A percentile compares a stretch with the other conserved stretches of the same genome.
These are phyloP conservation scores for Vanessa cardui DNA, from an alignment of 2,888 invertebrate genomes.

Conservation along the genomic window DNA sequence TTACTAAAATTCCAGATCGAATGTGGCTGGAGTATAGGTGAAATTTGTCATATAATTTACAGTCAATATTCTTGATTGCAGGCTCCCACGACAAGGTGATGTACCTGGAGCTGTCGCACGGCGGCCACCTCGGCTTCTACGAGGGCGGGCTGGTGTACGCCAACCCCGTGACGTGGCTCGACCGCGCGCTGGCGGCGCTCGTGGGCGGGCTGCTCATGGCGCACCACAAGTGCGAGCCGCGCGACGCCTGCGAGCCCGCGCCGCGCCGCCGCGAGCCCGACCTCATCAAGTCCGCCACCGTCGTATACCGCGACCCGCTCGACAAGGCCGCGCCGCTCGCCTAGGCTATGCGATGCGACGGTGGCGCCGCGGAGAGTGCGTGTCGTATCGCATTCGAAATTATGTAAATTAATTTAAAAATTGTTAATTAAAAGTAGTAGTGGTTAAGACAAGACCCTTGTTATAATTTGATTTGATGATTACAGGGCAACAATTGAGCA, in stretches of 20 bases:
- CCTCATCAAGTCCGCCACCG: slow-evolving; percentile 71
- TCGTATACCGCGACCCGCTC: slow-evolving; percentile 69
- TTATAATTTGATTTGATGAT: too few species aligned
- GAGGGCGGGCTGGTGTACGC: slow-evolving; percentile 95
- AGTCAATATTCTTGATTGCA: slow-evolving; percentile 57
- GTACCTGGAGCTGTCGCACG: slow-evolving; percentile 93
- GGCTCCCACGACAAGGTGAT: slow-evolving; percentile 86
- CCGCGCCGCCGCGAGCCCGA: slow-evolving; percentile 66
- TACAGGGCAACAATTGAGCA: too few species aligned
- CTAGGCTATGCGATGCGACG: not conserved
- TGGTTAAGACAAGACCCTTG: too few species aligned
- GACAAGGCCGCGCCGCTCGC: slow-evolving; percentile 51
- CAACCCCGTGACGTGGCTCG: slow-evolving; percentile 96
- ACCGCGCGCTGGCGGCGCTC: slow-evolving; percentile 92
- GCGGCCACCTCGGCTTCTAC: slow-evolving; percentile 97
- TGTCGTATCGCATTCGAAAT: not conserved
- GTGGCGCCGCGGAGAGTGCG: not conserved
- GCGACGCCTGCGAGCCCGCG: slow-evolving; percentile 17
- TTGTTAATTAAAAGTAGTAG: too few species aligned
- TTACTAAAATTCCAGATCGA: too few species aligned
- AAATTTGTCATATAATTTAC: too few species aligned
- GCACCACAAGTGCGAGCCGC: slow-evolving; percentile 71
- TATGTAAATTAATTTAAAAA: too few species aligned
- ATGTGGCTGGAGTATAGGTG: too few species aligned
- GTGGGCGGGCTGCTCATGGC: slow-evolving; percentile 88